Evolutionary conservation across 2,113 vertebrate genomes (phyloP).

Genomic region (Misgurnus mizolepis): DNA sequence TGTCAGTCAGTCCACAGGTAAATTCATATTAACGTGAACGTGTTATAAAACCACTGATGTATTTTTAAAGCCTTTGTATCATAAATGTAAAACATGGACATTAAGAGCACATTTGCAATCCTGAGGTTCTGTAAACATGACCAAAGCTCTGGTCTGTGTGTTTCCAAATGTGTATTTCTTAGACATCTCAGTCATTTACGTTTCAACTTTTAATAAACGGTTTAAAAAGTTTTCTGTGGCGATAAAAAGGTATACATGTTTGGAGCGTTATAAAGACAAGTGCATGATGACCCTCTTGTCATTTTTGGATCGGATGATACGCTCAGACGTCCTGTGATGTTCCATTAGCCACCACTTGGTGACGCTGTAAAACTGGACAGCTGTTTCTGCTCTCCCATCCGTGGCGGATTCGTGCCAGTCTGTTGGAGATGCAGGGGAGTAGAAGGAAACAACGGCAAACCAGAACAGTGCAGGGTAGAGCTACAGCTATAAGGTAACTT

Average conservation of each 20-base stretch:
- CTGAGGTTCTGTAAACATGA: not conserved
- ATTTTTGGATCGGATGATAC: too few species aligned
- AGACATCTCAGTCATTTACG: too few species aligned
- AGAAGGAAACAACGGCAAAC: slow-evolving; percentile 77
- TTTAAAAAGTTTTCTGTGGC: too few species aligned
- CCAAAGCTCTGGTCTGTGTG: not conserved
- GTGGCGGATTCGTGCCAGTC: slow-evolving; percentile 82
- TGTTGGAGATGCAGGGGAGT: slow-evolving; percentile 78
- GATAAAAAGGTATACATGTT: too few species aligned
- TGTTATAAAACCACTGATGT: not conserved
- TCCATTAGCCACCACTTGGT: slow-evolving; percentile 52
- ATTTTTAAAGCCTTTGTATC: not conserved
- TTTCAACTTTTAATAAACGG: too few species aligned
- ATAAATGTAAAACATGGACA: not conserved
- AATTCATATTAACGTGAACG: not conserved
- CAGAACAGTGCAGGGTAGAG: slow-evolving; percentile 80
- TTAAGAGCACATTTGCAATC: not conserved
- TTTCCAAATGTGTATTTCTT: not conserved
- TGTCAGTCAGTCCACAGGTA: not conserved
- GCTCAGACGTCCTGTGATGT: slow-evolving; percentile 67
- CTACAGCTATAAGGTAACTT: slow-evolving; percentile 83
- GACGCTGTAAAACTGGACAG: slow-evolving; percentile 52
- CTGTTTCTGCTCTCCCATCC: slow-evolving; percentile 84
- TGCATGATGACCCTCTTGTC: too few species aligned
- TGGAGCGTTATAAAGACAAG: too few species aligned